Percentiles rank a stretch among this genome's conserved stretches.
Conservation (phyloP, 2,888 invertebrate genomes). For the Syritta pipiens region DNA sequence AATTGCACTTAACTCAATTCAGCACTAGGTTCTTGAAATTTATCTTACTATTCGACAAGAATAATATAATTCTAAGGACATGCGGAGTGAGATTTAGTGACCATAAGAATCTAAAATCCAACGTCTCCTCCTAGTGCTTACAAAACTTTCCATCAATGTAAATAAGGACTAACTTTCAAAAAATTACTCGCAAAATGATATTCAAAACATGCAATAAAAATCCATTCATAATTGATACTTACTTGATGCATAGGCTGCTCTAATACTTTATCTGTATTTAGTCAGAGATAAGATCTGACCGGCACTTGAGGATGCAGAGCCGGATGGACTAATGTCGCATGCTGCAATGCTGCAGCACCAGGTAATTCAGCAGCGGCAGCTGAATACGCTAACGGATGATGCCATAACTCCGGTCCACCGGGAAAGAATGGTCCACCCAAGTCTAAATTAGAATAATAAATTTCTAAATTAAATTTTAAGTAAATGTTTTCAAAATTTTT, state of each 20-base stretch:
- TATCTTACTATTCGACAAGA: too few species aligned
- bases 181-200: conserved; percentile 23
- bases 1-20: too few species aligned
- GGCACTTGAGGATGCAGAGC: conserved; percentile 99
- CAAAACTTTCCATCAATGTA: neutral
- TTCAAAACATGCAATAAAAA: conserved; percentile 56
- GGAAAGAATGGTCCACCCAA: conserved; percentile 98
- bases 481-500: conserved; percentile 1
- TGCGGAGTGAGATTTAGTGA: too few species aligned
- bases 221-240: conserved; percentile 70
- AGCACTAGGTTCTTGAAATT: too few species aligned
- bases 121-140: neutral
- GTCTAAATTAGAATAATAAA: conserved; percentile 82
- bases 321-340: conserved; percentile 95
- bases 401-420: conserved; percentile 96
- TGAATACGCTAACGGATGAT: conserved; percentile 91
- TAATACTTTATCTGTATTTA: conserved; percentile 85
- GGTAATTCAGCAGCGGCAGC: conserved; percentile 90
- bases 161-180: neutral
- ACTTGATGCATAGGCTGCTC: conserved; percentile 80
- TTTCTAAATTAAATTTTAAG: too few species aligned
- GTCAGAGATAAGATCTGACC: conserved; percentile 98
- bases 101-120: too few species aligned
- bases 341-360: conserved; percentile 88
- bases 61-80: too few species aligned